phyloP scores from a whole-genome alignment of 2,113 vertebrate genomes.

The Panthera uncia region DNA sequence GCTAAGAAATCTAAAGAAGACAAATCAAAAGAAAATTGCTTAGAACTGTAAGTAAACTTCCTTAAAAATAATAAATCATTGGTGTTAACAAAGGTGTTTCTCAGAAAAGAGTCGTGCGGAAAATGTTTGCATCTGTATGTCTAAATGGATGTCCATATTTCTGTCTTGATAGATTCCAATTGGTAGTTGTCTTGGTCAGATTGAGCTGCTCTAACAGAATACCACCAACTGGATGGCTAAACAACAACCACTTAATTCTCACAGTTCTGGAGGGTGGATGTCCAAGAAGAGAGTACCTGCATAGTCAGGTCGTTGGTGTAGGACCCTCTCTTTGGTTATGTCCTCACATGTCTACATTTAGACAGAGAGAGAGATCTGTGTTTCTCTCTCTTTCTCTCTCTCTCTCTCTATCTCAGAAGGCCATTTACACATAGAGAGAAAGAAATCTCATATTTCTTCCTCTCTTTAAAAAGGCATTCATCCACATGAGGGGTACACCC shows the following conservation, averaged over 20 bases:
- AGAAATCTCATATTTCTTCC: accelerated
- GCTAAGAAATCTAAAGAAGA: not conserved
- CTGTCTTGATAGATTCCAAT: not conserved
- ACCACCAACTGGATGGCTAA: not conserved
- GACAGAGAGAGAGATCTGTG: accelerated
- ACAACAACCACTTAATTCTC: not conserved
- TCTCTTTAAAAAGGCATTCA: not conserved
- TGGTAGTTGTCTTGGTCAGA: not conserved
- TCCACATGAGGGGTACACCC: not conserved
- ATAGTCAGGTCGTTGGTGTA: accelerated
- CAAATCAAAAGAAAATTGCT: not conserved
- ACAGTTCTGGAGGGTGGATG: not conserved
- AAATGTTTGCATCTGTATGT: not conserved
- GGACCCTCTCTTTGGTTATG: not conserved
- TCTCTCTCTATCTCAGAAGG: not conserved
- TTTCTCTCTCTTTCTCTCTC: not conserved
- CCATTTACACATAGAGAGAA: not conserved
- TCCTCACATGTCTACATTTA: not conserved
- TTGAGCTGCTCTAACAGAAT: not conserved
- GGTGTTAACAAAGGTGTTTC: not conserved
- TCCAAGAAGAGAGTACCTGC: not conserved
- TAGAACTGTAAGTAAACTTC: not conserved
- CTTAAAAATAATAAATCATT: not conserved
- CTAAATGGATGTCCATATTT: not conserved
- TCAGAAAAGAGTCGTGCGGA: not conserved